Percentiles rank a stretch among this genome's conserved stretches.
Conservation (phyloP, 2,113 vertebrate genomes). For the Nothobranchius furzeri region DNA sequence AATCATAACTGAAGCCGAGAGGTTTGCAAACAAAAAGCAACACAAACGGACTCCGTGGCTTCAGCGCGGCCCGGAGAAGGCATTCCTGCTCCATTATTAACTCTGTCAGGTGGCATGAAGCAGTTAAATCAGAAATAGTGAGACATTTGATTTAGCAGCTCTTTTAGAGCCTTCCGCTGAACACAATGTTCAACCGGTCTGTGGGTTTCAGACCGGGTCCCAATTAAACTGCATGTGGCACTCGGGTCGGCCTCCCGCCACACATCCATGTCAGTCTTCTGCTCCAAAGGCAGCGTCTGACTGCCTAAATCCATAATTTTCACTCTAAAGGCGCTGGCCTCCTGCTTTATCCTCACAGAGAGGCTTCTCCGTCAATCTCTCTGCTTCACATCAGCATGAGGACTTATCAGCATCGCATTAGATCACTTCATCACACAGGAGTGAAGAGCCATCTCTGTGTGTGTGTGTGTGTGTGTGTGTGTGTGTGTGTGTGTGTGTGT, state of each 20-base stretch:
- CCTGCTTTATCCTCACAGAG: constrained; percentile 3
- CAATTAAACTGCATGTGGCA: not conserved
- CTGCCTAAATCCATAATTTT: constrained; percentile 34
- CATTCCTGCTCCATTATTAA: constrained; percentile 12
- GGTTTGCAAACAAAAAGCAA: constrained; percentile 9
- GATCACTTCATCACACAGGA: constrained; percentile 44
- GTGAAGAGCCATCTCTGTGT: constrained; percentile 3
- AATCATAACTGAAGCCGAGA: constrained; percentile 39
- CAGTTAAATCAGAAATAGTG: constrained; percentile 26
- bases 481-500: too few species aligned
- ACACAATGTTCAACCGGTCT: constrained; percentile 11
- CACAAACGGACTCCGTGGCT: constrained; percentile 3
- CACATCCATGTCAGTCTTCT: not conserved
- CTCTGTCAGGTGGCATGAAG: constrained; percentile 12
- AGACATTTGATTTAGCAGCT: constrained; percentile 23
- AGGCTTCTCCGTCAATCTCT: too few species aligned
- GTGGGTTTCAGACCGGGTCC: not conserved
- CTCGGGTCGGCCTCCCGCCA: not conserved
- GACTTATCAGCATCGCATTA: constrained; percentile 27
- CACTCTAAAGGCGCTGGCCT: constrained; percentile 2
- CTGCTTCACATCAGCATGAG: too few species aligned
- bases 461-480: not conserved
- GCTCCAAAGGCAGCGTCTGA: too few species aligned
- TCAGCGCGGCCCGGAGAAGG: constrained; percentile 17
- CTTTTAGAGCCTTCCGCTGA: constrained; percentile 3